Evolutionary conservation across 2,888 invertebrate species (phyloP), one percentile per base, ranked within the genome.

Genomic region (Macrophya annulata): DNA sequence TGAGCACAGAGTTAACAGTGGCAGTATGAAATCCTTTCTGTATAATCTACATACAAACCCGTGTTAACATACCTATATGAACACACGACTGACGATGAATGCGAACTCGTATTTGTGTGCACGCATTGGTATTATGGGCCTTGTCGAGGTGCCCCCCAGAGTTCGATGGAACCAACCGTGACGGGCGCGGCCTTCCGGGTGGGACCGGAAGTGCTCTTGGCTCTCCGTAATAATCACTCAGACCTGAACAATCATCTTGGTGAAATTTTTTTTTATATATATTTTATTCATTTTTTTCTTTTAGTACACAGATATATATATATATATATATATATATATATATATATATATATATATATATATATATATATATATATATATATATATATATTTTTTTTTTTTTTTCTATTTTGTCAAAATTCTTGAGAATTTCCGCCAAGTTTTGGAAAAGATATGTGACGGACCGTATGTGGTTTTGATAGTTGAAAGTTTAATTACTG

Each of bases 171-270:
- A 21, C 87, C 86, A 88, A 88, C 88, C 89, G 87, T 87, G 89
- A 91, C 91, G 91, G 92, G 92, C 90, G 92, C 90, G 92, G 92
- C 91, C 90, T 92, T 92, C 92, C 92, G 92, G 92, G 89, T 90
- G 87, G 88, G 89, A 89, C 91, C 91, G 91, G 91, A 92, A 90
- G 90, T 89, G 87, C 88, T 86, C 76, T 74, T 48, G 55, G 48
- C 40, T 81, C 43, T 81, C 43, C n/a, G 81, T 62, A 43, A 81
- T 59, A 62, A 81, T 43, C 81, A 51, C 15, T 81, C 62, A 62
- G 81, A 62, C 40, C 81, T 62, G 51, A 55, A n/a, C 77, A 77
- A 51, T 77, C 48, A 55, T 77, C 77, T 77, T 51, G 55, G 37
- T 31, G 55, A 55, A 37, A 77, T 77, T 15, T 37, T 15, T 37